Evolutionary conservation across 2,888 invertebrate genomes (phyloP), one percentile per base, ranked within the genome.

Genomic region (Caradrina clavipalpis): DNA sequence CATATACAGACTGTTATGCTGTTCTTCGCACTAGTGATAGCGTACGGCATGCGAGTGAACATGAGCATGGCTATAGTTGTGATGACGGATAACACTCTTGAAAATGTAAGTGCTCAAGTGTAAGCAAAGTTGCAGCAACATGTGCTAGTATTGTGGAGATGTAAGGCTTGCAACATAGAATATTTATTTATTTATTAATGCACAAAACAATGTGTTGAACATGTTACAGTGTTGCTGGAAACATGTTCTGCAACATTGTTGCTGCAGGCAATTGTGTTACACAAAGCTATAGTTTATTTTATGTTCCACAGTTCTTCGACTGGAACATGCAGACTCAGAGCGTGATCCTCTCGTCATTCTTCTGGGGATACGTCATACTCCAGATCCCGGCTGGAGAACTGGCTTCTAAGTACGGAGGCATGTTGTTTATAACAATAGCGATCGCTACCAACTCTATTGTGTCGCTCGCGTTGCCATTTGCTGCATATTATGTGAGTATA

Each of bases 61-160:
- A 95, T 97, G 89, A 97, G 97, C 47, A 97, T 97, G 78, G 97
- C 97, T 1, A 96, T 97, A 47, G 97, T 97, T 0, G 97, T 97
- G 6, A 97, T 97, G 97, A 96, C 97, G 0, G 95, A 93, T 57
- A 71, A 66, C 1, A 62, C 66, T 0, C 82, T 76, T 7, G 88
- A 89, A 11, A 74, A 88, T 49, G 94, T 94, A 78, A 88, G 90
- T 86, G 8, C 8, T 35, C 8, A 8, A 35, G 8, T 35, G 8
- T 35, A 8, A 35, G 8, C 35, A 35, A 7, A 35, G 35, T 35
- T 8, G 35, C 8, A 35, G 35, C 35, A 35, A 8, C 35, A 35
- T 8, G 8, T 35, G 35, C 8, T 35, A 35, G 35, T 35, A 1
- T 35, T 35, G 8, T 8, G 35, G 35, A 1, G 35, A 35, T 8